Evolutionary conservation across 2,888 invertebrate genomes (phyloP), one percentile per base, ranked within the genome.

Genomic region (Mallateleia sp.): DNA sequence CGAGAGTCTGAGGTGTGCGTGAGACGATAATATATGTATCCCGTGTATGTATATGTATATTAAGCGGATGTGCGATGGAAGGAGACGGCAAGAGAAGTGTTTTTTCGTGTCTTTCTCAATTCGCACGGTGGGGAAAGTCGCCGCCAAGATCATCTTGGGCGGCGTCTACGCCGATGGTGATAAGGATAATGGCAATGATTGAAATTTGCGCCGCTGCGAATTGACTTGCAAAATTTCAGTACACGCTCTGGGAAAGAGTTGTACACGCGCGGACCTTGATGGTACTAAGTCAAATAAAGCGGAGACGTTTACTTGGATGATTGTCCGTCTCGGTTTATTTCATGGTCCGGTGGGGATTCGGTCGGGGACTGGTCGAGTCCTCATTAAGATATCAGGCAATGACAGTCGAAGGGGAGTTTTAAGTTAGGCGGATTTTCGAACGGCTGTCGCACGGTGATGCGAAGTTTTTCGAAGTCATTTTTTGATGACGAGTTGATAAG

Each of bases 1-100:
- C 90, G 89, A 89, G 90, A 90, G 90, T 89, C 92, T 87, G 89
- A 89, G 84, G n/a, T n/a, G n/a, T n/a, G n/a, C n/a, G n/a, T n/a
- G n/a, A n/a, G n/a, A n/a, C n/a, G n/a, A n/a, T n/a, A n/a, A n/a
- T n/a, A n/a, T n/a, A n/a, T n/a, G n/a, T n/a, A n/a, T n/a, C n/a
- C n/a, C n/a, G n/a, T n/a, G n/a, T n/a, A n/a, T n/a, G n/a, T n/a
- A n/a, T n/a, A n/a, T n/a, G n/a, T n/a, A n/a, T n/a, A n/a, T n/a
- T n/a, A n/a, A n/a, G 83, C 83, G 25, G 64, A 87, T 83, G 75
- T 60, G 87, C 77, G 88, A 88, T 86, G 74, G 84, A 87, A 88
- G 75, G 83, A 75, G 79, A 82, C 82, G 64, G 83, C 71, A 67
- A 72, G 89, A 79, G 83, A 90, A 91, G 89, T 92, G 90, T 91